Evolutionary conservation across 2,797 vertebrate genomes (phyloP).

Genomic region (Paguma larvata): DNA sequence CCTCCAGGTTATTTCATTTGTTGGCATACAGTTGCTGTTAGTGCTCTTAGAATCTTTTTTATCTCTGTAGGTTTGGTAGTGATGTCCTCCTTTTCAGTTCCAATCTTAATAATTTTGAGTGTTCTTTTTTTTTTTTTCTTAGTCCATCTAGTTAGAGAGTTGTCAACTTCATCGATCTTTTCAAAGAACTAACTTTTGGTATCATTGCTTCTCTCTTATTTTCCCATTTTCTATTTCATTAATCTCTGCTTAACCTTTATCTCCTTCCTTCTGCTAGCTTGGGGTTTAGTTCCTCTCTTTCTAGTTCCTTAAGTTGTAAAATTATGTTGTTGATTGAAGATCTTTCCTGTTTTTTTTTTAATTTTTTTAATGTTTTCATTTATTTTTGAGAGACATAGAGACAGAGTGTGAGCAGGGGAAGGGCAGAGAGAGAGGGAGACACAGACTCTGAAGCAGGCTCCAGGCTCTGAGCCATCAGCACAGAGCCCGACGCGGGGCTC

Average conservation of each 20-base stretch:
- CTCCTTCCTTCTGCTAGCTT: not conserved
- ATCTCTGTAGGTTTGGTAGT: not conserved
- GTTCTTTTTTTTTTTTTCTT: not conserved
- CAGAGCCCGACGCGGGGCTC: too few species aligned
- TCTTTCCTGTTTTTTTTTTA: not conserved
- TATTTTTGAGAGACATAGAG: too few species aligned
- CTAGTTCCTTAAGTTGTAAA: not conserved
- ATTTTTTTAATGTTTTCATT: too few species aligned
- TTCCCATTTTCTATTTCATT: not conserved
- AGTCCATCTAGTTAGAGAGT: not conserved
- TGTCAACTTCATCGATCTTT: not conserved
- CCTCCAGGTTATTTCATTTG: not conserved
- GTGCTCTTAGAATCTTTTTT: not conserved
- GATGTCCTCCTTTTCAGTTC: not conserved
- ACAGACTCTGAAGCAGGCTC: too few species aligned
- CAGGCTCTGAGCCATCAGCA: too few species aligned
- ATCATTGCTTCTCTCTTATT: not conserved
- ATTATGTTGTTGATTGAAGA: not conserved
- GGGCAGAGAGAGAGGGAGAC: too few species aligned
- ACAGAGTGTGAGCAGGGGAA: too few species aligned
- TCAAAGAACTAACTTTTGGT: not conserved
- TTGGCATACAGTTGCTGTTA: not conserved
- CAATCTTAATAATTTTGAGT: not conserved
- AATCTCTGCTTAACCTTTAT: not conserved
- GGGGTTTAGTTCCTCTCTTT: not conserved